These are phyloP conservation scores for Dromius quadrimaculatus DNA, from an alignment of 2,888 invertebrate genomes.

Conservation along the genomic window DNA sequence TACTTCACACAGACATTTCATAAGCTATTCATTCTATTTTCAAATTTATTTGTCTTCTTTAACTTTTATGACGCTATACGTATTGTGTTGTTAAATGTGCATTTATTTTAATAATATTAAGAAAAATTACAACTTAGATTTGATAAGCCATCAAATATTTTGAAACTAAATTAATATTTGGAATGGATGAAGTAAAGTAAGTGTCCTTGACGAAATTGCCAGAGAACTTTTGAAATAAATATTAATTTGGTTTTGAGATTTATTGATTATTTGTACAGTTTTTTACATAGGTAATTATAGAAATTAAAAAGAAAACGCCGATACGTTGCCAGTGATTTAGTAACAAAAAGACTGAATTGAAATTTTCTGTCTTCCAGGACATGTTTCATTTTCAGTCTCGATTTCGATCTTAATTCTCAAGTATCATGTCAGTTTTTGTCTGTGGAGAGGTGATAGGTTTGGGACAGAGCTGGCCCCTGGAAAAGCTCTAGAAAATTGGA, in stretches of 20 bases:
- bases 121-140: constrained; percentile 8
- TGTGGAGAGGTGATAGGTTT: constrained; percentile 4
- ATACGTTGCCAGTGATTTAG: constrained; percentile 18
- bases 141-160: not conserved
- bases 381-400: constrained; percentile 32
- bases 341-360: constrained; percentile 34
- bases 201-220: no score
- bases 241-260: not conserved
- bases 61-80: not conserved
- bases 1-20: not conserved
- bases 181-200: not conserved
- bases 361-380: constrained; percentile 30
- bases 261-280: constrained; percentile 5
- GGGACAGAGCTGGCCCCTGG: no score
- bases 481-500: no score
- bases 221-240: not conserved
- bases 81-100: constrained; percentile 1
- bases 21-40: not conserved
- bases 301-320: constrained; percentile 19
- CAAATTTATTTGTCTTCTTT: not conserved
- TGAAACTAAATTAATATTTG: constrained; percentile 17
- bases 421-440: not conserved
- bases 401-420: no score
- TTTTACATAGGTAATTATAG: constrained; percentile 9
- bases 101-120: constrained; percentile 18